Percentiles rank a stretch among this genome's conserved stretches.
phyloP scores from a whole-genome alignment of 2,888 invertebrate species.

The Drosophila cyrtoloma region DNA sequence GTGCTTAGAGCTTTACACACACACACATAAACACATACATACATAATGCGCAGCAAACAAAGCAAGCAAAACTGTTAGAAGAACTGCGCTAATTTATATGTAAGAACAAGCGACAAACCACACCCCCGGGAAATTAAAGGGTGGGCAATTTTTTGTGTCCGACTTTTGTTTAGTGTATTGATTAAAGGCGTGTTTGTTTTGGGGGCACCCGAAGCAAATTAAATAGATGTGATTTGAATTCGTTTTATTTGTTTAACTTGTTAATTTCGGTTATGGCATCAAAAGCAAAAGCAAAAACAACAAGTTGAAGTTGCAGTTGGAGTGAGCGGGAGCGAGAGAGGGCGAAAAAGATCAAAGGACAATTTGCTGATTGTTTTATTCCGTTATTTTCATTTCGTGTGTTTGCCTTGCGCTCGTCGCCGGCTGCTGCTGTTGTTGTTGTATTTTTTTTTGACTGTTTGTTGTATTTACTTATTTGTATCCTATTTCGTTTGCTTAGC shows the following conservation, averaged over 20 bases:
- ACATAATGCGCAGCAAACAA: neutral
- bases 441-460: slow-evolving; percentile 51
- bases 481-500: slow-evolving; percentile 59
- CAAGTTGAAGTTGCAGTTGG: slow-evolving; percentile 14
- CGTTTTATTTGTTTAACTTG: slow-evolving; percentile 69
- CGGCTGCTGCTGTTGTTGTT: slow-evolving; percentile 35
- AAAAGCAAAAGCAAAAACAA: slow-evolving; percentile 44
- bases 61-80: neutral
- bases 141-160: neutral
- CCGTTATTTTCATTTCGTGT: slow-evolving; percentile 77
- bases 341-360: slow-evolving; percentile 76
- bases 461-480: slow-evolving; percentile 69
- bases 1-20: neutral
- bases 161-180: slow-evolving; percentile 35
- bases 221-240: slow-evolving; percentile 46
- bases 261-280: slow-evolving; percentile 70
- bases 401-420: slow-evolving; percentile 21
- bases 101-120: neutral
- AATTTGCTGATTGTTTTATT: slow-evolving; percentile 80
- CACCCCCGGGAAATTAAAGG: neutral
- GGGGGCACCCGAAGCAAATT: neutral
- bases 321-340: slow-evolving; percentile 18
- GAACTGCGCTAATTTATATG: neutral
- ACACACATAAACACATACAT: neutral
- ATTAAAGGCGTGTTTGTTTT: slow-evolving; percentile 41